These are phyloP conservation scores for Zaprionus africanus DNA, from an alignment of 1,140 invertebrate genomes.

Conservation along the genomic window DNA sequence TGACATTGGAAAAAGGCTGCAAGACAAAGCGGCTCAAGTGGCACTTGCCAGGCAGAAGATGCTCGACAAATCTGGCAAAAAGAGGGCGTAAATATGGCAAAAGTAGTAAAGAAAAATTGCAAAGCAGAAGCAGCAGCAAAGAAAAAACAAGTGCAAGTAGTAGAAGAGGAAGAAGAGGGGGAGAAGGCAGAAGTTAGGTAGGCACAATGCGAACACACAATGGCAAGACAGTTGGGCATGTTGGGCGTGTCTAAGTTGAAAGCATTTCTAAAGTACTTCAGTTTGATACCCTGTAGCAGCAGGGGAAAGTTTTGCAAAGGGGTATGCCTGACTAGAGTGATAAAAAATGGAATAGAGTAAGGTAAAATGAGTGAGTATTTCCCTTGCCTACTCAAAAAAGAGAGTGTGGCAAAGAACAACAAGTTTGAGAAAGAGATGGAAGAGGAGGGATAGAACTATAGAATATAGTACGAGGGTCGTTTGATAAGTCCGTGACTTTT, in stretches of 20 bases:
- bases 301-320: too few relatives aligned
- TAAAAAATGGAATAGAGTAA: too few relatives aligned
- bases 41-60: slow-evolving; percentile 32
- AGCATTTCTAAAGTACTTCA: slow-evolving; percentile 38
- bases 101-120: slow-evolving; percentile 36
- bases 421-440: too few relatives aligned
- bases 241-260: slow-evolving; percentile 71
- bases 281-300: slow-evolving; percentile 21
- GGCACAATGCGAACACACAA: slow-evolving; percentile 49
- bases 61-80: slow-evolving; percentile 47
- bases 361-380: too few relatives aligned
- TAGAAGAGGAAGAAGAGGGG: not conserved
- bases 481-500: too few relatives aligned
- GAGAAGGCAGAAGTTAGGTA: slow-evolving; percentile 6
- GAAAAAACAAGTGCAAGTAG: not conserved
- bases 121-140: slow-evolving; percentile 27
- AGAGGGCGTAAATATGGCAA: slow-evolving; percentile 54
- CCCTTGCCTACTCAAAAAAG: too few relatives aligned
- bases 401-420: too few relatives aligned
- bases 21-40: slow-evolving; percentile 45
- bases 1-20: slow-evolving; percentile 63
- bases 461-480: too few relatives aligned
- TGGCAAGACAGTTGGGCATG: slow-evolving; percentile 53
- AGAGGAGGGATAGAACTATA: too few relatives aligned
- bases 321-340: not conserved